Conservation (phyloP, 2,888 invertebrate genomes). For the Beris morrisii region DNA sequence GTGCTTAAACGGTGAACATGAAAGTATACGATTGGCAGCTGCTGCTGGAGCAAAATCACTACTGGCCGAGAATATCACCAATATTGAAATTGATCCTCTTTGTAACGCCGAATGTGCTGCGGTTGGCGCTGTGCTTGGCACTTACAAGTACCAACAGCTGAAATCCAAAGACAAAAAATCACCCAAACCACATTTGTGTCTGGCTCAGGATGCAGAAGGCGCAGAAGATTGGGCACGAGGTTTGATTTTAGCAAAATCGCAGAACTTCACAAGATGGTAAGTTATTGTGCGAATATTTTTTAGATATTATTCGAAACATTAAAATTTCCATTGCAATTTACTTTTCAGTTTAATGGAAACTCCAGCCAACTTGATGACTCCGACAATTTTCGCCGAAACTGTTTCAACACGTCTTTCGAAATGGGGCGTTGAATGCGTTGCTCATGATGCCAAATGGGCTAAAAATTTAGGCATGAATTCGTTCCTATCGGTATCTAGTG, state of each 20-base stretch:
- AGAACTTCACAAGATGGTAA: slow-evolving; percentile 68
- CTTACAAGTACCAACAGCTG: slow-evolving; percentile 63
- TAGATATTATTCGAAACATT: background rate
- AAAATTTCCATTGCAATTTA: background rate
- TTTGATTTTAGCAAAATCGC: slow-evolving; percentile 67
- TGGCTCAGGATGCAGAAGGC: slow-evolving; percentile 9
- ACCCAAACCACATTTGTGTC: slow-evolving; percentile 27
- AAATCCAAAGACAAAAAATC: slow-evolving; percentile 36
- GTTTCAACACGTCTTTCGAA: slow-evolving; percentile 46
- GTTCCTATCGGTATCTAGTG: slow-evolving; percentile 70
- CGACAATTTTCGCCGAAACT: slow-evolving; percentile 71
- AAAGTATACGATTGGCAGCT: slow-evolving; percentile 68
- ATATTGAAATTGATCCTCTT: slow-evolving; percentile 69
- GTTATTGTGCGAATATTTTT: background rate
- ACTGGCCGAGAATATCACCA: slow-evolving; percentile 56
- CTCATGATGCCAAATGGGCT: slow-evolving; percentile 71
- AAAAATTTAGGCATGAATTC: slow-evolving; percentile 74
- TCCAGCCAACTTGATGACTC: slow-evolving; percentile 74
- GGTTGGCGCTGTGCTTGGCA: slow-evolving; percentile 67
- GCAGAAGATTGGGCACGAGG: slow-evolving; percentile 70
- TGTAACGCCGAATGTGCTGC: slow-evolving; percentile 73
- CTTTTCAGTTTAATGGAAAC: slow-evolving; percentile 64
- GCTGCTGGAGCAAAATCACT: slow-evolving; percentile 60
- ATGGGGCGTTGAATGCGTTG: slow-evolving; percentile 50
- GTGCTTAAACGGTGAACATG: slow-evolving; percentile 68